These are phyloP conservation scores for Polypterus senegalus DNA, from an alignment of 2,113 vertebrate species.

Conservation along the genomic window DNA sequence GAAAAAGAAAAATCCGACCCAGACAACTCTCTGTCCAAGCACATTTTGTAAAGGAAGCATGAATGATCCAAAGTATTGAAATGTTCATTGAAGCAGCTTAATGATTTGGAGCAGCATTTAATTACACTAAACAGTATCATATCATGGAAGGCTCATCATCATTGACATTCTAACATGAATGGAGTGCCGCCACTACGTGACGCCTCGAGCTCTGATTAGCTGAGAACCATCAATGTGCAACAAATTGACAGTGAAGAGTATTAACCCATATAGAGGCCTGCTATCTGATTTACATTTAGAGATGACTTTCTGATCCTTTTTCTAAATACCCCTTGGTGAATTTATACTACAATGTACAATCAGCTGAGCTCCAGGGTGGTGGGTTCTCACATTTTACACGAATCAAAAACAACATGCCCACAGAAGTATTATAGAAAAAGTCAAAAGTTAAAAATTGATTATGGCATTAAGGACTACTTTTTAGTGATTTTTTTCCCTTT, in stretches of 20 bases:
- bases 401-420: conserved; percentile 57
- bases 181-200: not conserved
- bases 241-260: no score
- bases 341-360: not conserved
- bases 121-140: not conserved
- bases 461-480: not conserved
- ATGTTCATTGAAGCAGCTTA: conserved; percentile 3
- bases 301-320: no score
- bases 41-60: not conserved
- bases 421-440: conserved; percentile 42
- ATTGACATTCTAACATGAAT: not conserved
- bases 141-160: not conserved
- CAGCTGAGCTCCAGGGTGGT: not conserved
- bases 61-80: not conserved
- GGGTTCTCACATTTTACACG: not conserved
- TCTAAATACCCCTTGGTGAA: no score
- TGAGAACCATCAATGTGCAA: not conserved
- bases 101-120: conserved; percentile 1
- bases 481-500: not conserved
- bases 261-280: no score
- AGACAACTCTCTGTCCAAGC: no score
- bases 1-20: no score
- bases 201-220: no score
- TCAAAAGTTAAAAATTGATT: not conserved
- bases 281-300: no score